Evolutionary conservation across 2,113 vertebrate species (phyloP).

Genomic region (Salminus brasiliensis): DNA sequence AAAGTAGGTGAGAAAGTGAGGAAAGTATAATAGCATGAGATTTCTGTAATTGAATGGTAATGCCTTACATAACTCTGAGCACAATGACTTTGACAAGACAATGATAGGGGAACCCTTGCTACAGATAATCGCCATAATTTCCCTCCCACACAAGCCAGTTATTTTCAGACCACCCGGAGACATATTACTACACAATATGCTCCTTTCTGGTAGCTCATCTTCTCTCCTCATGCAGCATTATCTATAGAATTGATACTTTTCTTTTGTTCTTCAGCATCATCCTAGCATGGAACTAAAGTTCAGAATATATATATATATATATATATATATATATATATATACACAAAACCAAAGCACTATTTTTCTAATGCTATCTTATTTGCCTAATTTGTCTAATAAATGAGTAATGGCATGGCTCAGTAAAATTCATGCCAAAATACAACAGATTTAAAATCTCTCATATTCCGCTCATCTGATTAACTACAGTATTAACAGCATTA

Average conservation of each 20-base stretch:
- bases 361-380: background rate
- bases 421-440: background rate
- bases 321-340: background rate
- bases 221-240: background rate
- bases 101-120: conserved; percentile 38
- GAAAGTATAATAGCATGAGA: conserved; percentile 45
- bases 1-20: background rate
- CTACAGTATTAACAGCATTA: background rate
- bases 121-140: conserved; percentile 62
- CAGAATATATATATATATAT: background rate
- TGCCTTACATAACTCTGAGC: conserved; percentile 46
- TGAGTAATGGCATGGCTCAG: background rate
- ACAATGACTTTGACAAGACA: conserved; percentile 59
- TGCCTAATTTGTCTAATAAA: background rate
- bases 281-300: background rate
- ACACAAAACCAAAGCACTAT: background rate
- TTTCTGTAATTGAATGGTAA: conserved; percentile 53
- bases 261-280: background rate
- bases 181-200: conserved; percentile 19
- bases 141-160: conserved; percentile 37
- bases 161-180: conserved; percentile 40
- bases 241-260: background rate
- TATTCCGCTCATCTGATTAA: background rate
- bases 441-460: background rate
- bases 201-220: background rate